Conservation (phyloP, 53 echinoderm and acorn worm species). For the Pentamera pediparva region DNA sequence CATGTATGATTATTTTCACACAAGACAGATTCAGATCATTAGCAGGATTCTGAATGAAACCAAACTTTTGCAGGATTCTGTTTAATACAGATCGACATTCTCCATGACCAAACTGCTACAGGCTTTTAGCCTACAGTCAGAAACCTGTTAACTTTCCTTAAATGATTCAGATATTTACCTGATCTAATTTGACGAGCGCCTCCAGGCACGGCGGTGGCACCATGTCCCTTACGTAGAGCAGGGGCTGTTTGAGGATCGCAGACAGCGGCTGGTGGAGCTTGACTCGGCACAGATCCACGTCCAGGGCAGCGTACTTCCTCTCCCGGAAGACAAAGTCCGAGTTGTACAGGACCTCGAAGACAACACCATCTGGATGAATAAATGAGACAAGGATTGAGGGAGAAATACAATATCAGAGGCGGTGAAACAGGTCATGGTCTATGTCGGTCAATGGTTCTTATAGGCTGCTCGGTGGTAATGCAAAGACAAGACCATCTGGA, state of each 20-base stretch:
- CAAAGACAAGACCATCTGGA: conserved; percentile 71
- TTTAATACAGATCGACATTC: too few relatives aligned
- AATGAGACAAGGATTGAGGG: background rate
- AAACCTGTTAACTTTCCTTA: too few relatives aligned
- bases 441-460: too few relatives aligned
- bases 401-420: background rate
- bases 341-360: conserved; percentile 88
- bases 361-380: conserved; percentile 51
- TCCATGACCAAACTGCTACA: too few relatives aligned
- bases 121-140: too few relatives aligned
- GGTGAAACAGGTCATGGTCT: background rate
- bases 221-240: conserved; percentile 97
- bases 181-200: conserved; percentile 83
- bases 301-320: conserved; percentile 76
- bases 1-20: too few relatives aligned
- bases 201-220: conserved; percentile 84
- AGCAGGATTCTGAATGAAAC: background rate
- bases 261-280: conserved; percentile 91
- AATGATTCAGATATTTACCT: conserved; percentile 43
- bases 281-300: conserved; percentile 87
- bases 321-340: conserved; percentile 88
- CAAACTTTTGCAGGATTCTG: background rate
- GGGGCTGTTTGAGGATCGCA: conserved; percentile 80
- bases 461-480: too few relatives aligned
- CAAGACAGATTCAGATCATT: too few relatives aligned